phyloP scores from a whole-genome alignment of 2,113 vertebrate species.

The Gopherus evgoodei region DNA sequence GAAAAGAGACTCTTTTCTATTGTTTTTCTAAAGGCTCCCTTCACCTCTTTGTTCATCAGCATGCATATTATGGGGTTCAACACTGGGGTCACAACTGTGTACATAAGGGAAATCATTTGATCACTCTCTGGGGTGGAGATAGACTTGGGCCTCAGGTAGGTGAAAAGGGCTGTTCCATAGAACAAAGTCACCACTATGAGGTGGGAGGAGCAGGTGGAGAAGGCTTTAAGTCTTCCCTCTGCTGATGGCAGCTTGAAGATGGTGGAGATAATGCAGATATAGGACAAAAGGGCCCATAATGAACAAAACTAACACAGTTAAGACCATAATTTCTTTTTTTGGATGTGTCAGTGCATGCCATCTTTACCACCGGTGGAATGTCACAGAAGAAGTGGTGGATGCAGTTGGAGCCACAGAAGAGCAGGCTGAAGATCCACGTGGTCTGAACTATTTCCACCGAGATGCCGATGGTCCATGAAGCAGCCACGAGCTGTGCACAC shows the following conservation, averaged over 20 bases:
- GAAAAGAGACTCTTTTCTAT: neutral
- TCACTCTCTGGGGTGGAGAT: constrained; percentile 36
- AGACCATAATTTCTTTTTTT: neutral
- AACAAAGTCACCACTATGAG: constrained; percentile 42
- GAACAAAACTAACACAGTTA: neutral
- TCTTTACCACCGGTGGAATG: constrained; percentile 49
- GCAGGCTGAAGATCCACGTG: constrained; percentile 53
- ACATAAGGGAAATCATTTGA: constrained; percentile 44
- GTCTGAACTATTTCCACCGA: constrained; percentile 49
- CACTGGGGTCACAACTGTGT: neutral
- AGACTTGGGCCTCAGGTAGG: constrained; percentile 42
- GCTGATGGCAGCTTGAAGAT: constrained; percentile 46
- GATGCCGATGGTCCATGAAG: constrained; percentile 25
- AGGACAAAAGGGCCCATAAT: constrained; percentile 49
- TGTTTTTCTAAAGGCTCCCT: constrained; percentile 26
- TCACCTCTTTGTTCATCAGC: constrained; percentile 59
- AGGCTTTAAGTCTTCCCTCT: constrained; percentile 36
- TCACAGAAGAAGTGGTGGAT: constrained; percentile 68
- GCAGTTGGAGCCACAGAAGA: constrained; percentile 58
- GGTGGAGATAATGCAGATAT: neutral
- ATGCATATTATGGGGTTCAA: constrained; percentile 66
- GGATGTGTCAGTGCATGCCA: constrained; percentile 40
- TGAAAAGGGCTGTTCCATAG: constrained; percentile 47
- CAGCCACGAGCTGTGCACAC: constrained; percentile 19
- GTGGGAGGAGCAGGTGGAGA: constrained; percentile 64